Evolutionary conservation across 2,113 vertebrate species (phyloP).

Genomic region (Salvelinus alpinus): DNA sequence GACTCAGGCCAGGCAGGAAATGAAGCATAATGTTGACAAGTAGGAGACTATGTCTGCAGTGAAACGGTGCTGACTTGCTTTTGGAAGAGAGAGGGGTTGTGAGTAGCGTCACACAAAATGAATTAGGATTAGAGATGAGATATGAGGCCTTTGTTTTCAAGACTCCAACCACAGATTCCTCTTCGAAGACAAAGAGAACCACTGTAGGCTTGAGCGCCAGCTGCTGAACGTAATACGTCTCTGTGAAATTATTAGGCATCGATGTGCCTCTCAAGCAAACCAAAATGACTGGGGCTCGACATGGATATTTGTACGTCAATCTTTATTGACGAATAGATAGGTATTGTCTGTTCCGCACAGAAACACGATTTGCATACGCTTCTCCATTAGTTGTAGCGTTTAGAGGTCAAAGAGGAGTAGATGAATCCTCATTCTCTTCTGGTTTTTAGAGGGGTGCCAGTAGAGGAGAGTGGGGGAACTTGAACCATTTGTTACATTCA

Average conservation of each 20-base stretch:
- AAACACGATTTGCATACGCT: slow-evolving; percentile 61
- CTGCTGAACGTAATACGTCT: not conserved
- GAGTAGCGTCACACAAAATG: not conserved
- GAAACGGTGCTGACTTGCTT: too few relatives aligned
- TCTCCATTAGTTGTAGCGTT: slow-evolving; percentile 60
- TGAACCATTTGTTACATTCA: too few relatives aligned
- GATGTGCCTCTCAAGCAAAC: too few relatives aligned
- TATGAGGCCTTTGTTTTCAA: slow-evolving; percentile 41
- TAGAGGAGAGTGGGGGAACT: too few relatives aligned
- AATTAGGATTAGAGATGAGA: slow-evolving; percentile 1
- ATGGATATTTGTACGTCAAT: not conserved
- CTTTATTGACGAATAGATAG: slow-evolving; percentile 24
- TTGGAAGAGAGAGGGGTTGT: too few relatives aligned
- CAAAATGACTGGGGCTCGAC: not conserved
- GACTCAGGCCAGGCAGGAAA: not conserved
- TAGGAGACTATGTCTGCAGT: too few relatives aligned
- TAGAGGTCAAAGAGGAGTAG: slow-evolving; percentile 51
- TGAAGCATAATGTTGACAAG: slow-evolving; percentile 23
- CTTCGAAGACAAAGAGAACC: slow-evolving; percentile 23
- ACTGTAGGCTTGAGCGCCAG: slow-evolving; percentile 34
- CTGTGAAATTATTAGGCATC: not conserved
- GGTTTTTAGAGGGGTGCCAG: not conserved
- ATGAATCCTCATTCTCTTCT: slow-evolving; percentile 34
- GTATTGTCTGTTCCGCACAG: slow-evolving; percentile 43
- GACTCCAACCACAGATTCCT: slow-evolving; percentile 24